A percentile compares a stretch with the other conserved stretches of the same genome.
These are phyloP conservation scores for Crotalus horridus DNA, from an alignment of 2,113 vertebrate species.

Conservation along the genomic window DNA sequence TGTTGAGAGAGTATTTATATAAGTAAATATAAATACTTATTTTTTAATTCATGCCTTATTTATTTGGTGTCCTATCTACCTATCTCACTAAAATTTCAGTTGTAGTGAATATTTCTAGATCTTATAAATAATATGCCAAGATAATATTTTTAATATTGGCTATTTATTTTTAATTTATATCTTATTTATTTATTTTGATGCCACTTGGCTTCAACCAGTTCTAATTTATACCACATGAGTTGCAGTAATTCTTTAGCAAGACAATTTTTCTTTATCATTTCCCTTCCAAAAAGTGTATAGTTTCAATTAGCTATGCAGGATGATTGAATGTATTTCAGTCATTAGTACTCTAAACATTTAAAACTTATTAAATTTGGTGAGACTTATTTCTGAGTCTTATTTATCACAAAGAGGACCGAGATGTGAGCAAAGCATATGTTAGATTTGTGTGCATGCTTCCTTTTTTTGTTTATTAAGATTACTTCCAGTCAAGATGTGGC, in stretches of 20 bases:
- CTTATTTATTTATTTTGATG: background rate
- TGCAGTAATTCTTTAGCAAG: background rate
- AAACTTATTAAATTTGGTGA: background rate
- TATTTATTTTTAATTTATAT: background rate
- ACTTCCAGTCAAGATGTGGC: background rate
- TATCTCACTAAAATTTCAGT: background rate
- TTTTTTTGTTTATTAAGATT: background rate
- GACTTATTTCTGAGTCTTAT: background rate
- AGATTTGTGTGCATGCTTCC: background rate
- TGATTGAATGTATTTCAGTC: background rate
- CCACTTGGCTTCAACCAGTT: background rate
- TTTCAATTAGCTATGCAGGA: background rate
- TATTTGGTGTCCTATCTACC: background rate
- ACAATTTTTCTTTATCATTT: background rate
- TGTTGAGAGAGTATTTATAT: background rate
- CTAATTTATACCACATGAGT: background rate
- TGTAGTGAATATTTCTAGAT: background rate
- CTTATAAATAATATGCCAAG: background rate
- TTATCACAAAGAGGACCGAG: background rate
- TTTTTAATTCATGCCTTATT: background rate
- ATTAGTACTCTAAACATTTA: background rate
- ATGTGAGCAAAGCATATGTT: background rate
- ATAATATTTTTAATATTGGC: background rate
- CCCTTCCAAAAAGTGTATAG: background rate
- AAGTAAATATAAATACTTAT: conserved; percentile 10